Percentiles rank a stretch among this genome's conserved stretches.
Conservation (phyloP, 2,113 vertebrate species). For the Channa maculata region DNA sequence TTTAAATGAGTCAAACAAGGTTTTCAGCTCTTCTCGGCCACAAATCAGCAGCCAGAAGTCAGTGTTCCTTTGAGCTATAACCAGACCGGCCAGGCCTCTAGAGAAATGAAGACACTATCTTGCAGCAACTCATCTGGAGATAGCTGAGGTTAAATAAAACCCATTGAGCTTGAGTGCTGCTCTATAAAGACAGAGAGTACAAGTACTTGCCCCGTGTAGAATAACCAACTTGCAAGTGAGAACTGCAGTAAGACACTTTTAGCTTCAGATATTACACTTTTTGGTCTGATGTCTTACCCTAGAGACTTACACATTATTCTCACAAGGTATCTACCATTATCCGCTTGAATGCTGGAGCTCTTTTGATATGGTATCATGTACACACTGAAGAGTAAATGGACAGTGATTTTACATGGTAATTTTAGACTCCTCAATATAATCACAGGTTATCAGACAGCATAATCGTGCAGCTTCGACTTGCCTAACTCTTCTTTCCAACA, state of each 20-base stretch:
- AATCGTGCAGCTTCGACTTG: constrained; percentile 47
- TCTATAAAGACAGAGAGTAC: constrained; percentile 39
- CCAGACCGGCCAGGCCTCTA: constrained; percentile 34
- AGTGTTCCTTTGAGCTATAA: constrained; percentile 59
- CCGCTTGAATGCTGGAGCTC: constrained; percentile 42
- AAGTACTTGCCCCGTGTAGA: constrained; percentile 42
- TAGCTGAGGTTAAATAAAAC: constrained; percentile 71
- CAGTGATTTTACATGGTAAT: constrained; percentile 61
- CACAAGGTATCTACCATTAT: constrained; percentile 27
- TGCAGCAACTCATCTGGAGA: constrained; percentile 49
- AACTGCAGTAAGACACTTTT: constrained; percentile 31
- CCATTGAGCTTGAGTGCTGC: constrained; percentile 47
- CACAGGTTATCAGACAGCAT: constrained; percentile 60
- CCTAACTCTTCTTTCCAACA: constrained; percentile 46
- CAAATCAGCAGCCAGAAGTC: constrained; percentile 51
- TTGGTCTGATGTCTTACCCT: constrained; percentile 22
- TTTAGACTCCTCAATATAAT: constrained; percentile 56
- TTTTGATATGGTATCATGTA: constrained; percentile 37
- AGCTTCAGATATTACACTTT: constrained; percentile 54
- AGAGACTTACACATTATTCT: constrained; percentile 19
- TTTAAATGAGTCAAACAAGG: constrained; percentile 56
- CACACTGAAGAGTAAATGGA: constrained; percentile 35
- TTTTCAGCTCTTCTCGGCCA: constrained; percentile 39
- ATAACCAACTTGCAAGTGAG: constrained; percentile 34
- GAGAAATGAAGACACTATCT: constrained; percentile 56